Percentiles rank a stretch among this genome's conserved stretches.
Conservation (phyloP, 2,797 vertebrate species). For the Sebastes oblongus region DNA sequence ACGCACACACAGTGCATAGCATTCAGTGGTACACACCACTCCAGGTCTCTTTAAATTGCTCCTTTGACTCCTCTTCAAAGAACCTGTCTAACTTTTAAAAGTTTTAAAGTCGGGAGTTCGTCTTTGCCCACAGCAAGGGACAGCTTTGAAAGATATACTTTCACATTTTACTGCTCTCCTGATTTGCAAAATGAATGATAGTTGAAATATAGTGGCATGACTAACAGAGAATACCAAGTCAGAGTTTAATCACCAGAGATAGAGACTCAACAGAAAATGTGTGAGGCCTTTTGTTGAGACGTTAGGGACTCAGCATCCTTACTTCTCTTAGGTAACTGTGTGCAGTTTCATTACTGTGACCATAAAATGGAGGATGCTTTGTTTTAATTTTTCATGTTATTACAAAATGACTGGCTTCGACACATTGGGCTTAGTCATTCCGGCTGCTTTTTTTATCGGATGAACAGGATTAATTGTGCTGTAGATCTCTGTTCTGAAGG, state of each 20-base stretch:
- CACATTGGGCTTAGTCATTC: slow-evolving; percentile 24
- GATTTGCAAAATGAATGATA: slow-evolving; percentile 73
- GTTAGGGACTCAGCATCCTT: neutral
- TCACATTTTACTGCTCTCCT: slow-evolving; percentile 69
- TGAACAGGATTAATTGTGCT: slow-evolving; percentile 21
- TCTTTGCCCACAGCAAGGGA: slow-evolving; percentile 82
- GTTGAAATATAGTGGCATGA: slow-evolving; percentile 70
- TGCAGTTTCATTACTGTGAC: neutral
- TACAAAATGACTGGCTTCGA: slow-evolving; percentile 37
- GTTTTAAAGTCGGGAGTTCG: slow-evolving; percentile 71
- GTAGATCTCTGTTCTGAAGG: slow-evolving; percentile 31
- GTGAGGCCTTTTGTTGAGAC: slow-evolving; percentile 40
- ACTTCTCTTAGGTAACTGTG: neutral
- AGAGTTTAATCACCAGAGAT: slow-evolving; percentile 75
- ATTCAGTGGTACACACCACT: slow-evolving; percentile 68
- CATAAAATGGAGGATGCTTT: slow-evolving; percentile 19
- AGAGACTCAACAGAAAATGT: slow-evolving; percentile 39
- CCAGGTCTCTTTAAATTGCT: slow-evolving; percentile 82
- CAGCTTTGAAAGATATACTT: slow-evolving; percentile 78
- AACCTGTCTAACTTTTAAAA: slow-evolving; percentile 75
- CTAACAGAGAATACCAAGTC: slow-evolving; percentile 76
- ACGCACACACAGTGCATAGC: slow-evolving; percentile 46
- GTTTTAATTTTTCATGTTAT: slow-evolving; percentile 29
- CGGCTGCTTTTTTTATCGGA: slow-evolving; percentile 24
- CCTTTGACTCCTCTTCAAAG: slow-evolving; percentile 81